A percentile compares a stretch with the other conserved stretches of the same genome.
phyloP scores from a whole-genome alignment of 2,113 vertebrate species.

The Cyanoderma ruficeps region DNA sequence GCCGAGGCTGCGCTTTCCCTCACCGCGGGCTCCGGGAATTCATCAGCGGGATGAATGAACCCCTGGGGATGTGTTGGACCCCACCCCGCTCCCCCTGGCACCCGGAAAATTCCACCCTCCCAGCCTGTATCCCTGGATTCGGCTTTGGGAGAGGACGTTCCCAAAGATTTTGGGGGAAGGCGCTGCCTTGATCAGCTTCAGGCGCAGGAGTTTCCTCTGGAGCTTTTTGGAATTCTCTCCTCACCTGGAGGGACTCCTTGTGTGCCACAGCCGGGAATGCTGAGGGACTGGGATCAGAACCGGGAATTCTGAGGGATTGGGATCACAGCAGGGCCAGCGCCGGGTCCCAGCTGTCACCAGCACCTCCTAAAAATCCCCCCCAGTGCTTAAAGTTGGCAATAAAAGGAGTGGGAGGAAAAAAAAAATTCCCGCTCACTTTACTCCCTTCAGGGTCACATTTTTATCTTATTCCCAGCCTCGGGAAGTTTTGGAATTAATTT shows the following conservation, averaged over 20 bases:
- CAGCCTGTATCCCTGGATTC: rapidly evolving
- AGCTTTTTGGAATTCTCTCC: neutral
- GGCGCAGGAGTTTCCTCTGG: neutral
- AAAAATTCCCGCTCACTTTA: neutral
- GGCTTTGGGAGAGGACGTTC: neutral
- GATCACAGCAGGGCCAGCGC: neutral
- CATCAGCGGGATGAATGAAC: rapidly evolving
- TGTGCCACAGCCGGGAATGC: neutral
- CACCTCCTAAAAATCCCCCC: neutral
- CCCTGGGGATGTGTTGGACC: rapidly evolving
- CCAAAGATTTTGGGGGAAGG: neutral
- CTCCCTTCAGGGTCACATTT: rapidly evolving
- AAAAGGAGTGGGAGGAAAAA: rapidly evolving
- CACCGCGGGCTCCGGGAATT: neutral
- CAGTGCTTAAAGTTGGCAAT: rapidly evolving
- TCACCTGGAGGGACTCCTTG: neutral
- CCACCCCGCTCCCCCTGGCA: rapidly evolving
- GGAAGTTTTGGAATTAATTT: neutral
- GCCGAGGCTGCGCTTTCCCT: neutral
- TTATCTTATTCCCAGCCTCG: neutral
- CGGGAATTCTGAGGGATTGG: too few relatives aligned
- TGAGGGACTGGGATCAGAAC: neutral
- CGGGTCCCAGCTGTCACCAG: neutral
- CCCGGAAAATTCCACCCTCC: rapidly evolving
- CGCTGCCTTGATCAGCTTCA: rapidly evolving